phyloP scores from a whole-genome alignment of 2,113 vertebrate genomes.

The Lethenteron reissneri region DNA sequence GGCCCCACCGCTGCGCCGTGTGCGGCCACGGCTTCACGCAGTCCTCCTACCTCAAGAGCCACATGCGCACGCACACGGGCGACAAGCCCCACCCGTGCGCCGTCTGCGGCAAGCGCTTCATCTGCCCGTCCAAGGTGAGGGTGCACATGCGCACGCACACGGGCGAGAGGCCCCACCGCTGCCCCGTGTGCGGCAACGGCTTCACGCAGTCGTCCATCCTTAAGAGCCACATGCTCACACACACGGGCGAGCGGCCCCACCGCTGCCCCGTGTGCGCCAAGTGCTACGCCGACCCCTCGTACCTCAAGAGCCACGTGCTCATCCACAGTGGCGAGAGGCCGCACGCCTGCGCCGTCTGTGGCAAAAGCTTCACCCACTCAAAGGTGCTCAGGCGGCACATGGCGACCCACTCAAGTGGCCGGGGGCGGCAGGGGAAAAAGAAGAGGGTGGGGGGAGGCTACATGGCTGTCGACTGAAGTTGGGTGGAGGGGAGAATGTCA shows the following conservation, averaged over 20 bases:
- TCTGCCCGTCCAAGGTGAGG: neutral
- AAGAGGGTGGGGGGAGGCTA: too few relatives aligned
- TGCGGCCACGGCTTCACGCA: neutral
- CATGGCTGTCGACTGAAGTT: too few relatives aligned
- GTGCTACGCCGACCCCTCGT: slow-evolving; percentile 34
- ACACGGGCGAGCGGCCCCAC: slow-evolving; percentile 66
- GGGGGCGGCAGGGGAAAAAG: too few relatives aligned
- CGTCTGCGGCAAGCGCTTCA: neutral
- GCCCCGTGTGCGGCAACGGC: slow-evolving; percentile 57
- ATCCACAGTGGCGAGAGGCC: neutral
- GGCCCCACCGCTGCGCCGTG: neutral
- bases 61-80: slow-evolving; percentile 1
- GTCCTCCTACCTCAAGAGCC: neutral
- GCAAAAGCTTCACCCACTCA: slow-evolving; percentile 1
- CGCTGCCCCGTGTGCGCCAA: slow-evolving; percentile 64
- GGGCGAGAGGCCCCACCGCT: slow-evolving; percentile 26
- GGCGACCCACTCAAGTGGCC: neutral
- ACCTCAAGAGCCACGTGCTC: neutral
- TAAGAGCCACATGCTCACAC: slow-evolving; percentile 66
- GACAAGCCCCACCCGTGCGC: neutral
- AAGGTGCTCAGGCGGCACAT: neutral
- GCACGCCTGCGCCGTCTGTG: neutral
- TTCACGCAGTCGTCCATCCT: slow-evolving; percentile 69
- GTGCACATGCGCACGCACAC: neutral
- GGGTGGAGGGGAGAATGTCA: too few relatives aligned